phyloP scores from a whole-genome alignment of 2,113 vertebrate species.

The Ailuropoda melanoleuca region DNA sequence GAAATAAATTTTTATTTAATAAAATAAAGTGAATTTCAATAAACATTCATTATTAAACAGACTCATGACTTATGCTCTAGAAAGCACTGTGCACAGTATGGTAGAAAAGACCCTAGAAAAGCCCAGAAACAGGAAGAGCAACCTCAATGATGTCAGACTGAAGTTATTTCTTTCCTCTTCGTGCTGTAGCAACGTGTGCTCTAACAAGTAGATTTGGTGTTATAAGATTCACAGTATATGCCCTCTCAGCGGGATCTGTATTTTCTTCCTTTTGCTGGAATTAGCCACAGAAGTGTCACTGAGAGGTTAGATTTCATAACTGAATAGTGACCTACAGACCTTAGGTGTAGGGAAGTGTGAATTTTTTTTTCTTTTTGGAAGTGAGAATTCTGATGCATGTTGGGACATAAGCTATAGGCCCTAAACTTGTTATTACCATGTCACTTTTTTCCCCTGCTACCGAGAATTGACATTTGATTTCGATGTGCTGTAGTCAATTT shows the following conservation, averaged over 20 bases:
- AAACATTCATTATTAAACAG: background rate
- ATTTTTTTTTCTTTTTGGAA: background rate
- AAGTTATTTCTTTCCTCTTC: background rate
- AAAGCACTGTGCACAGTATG: background rate
- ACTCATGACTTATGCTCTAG: background rate
- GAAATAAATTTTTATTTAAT: conserved; percentile 32
- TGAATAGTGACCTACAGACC: background rate
- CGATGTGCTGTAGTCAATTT: background rate
- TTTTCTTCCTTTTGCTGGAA: conserved; percentile 29
- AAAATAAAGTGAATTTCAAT: background rate
- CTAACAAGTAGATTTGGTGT: background rate
- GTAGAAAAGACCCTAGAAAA: background rate
- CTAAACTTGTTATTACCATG: background rate
- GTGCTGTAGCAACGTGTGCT: background rate
- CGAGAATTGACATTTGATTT: background rate
- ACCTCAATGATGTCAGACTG: background rate
- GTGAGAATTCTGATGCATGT: background rate
- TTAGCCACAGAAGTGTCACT: background rate
- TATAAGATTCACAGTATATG: background rate
- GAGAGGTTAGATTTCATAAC: background rate
- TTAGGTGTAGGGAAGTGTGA: background rate
- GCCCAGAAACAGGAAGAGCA: background rate
- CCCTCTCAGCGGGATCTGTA: background rate
- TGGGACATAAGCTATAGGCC: background rate
- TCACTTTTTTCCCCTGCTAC: background rate